phyloP scores from a whole-genome alignment of 2,888 invertebrate species.

The Trichopria drosophilae region DNA sequence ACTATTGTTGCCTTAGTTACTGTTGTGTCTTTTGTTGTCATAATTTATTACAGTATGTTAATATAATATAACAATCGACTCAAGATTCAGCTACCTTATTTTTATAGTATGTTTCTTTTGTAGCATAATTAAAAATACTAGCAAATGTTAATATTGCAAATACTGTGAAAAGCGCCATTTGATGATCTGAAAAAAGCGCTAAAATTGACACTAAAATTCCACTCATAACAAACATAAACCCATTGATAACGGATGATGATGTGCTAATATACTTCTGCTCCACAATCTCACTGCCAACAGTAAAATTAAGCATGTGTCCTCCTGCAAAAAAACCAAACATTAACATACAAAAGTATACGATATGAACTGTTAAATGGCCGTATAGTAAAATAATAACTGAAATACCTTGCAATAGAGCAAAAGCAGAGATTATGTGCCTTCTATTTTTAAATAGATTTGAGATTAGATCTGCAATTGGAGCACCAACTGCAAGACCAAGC shows the following conservation, averaged over 20 bases:
- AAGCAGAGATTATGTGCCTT: constrained; percentile 17
- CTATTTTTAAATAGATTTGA: constrained; percentile 20
- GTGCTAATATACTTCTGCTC: constrained; percentile 22
- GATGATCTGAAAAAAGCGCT: constrained; percentile 23
- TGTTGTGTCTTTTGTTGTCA: constrained; percentile 22
- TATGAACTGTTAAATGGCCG: constrained; percentile 21
- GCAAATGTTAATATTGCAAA: constrained; percentile 18
- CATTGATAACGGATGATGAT: constrained; percentile 26
- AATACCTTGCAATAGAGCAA: constrained; percentile 23
- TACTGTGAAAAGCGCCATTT: constrained; percentile 24
- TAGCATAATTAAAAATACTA: constrained; percentile 23
- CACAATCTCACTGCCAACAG: constrained; percentile 24
- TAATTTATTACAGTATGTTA: constrained; percentile 19
- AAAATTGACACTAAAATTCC: constrained; percentile 22
- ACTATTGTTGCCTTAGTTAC: constrained; percentile 25
- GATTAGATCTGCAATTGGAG: constrained; percentile 23
- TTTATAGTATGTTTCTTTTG: constrained; percentile 20
- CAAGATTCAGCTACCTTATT: constrained; percentile 23
- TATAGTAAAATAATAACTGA: constrained; percentile 24
- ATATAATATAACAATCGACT: constrained; percentile 22
- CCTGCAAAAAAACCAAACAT: constrained; percentile 23
- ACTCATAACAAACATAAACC: constrained; percentile 18
- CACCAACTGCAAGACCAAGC: constrained; percentile 23
- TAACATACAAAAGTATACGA: constrained; percentile 25
- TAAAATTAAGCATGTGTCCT: constrained; percentile 23